phyloP scores from a whole-genome alignment of 2,888 invertebrate species.

The Standfussiana lucernea region DNA sequence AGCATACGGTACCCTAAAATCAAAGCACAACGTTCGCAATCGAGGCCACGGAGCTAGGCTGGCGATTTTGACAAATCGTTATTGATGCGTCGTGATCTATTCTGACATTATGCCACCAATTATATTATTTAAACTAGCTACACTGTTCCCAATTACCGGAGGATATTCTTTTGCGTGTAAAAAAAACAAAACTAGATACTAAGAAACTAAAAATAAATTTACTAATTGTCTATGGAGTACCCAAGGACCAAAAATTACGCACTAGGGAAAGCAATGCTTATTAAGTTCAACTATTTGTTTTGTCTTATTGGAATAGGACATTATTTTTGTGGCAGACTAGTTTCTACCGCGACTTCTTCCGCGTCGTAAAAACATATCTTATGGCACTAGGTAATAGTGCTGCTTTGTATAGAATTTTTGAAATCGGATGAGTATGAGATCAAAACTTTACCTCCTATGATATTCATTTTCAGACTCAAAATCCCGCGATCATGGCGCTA shows the following conservation, averaged over 20 bases:
- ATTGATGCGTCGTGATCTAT: slow-evolving; percentile 79
- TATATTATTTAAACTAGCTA: slow-evolving; percentile 50
- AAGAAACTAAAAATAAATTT: too few relatives aligned
- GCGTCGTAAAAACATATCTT: background rate
- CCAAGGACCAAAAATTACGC: background rate
- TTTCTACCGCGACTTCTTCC: background rate
- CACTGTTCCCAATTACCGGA: slow-evolving; percentile 43
- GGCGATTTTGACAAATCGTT: slow-evolving; percentile 82
- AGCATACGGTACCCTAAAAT: slow-evolving; percentile 54
- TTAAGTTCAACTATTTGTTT: background rate
- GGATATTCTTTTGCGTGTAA: background rate
- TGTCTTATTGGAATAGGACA: background rate
- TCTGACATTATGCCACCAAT: slow-evolving; percentile 65
- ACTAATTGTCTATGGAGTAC: background rate
- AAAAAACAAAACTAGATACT: background rate
- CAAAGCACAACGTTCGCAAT: slow-evolving; percentile 53
- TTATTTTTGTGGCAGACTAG: background rate
- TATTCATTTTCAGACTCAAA: too few relatives aligned
- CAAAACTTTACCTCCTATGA: too few relatives aligned
- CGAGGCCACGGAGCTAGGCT: slow-evolving; percentile 63
- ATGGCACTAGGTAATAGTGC: background rate
- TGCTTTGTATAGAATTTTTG: background rate
- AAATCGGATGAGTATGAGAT: background rate
- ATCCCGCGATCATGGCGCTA: too few relatives aligned
- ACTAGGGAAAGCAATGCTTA: background rate